Evolutionary conservation across 2,888 invertebrate genomes (phyloP).

Genomic region (Lepeophtheirus nordmannii): DNA sequence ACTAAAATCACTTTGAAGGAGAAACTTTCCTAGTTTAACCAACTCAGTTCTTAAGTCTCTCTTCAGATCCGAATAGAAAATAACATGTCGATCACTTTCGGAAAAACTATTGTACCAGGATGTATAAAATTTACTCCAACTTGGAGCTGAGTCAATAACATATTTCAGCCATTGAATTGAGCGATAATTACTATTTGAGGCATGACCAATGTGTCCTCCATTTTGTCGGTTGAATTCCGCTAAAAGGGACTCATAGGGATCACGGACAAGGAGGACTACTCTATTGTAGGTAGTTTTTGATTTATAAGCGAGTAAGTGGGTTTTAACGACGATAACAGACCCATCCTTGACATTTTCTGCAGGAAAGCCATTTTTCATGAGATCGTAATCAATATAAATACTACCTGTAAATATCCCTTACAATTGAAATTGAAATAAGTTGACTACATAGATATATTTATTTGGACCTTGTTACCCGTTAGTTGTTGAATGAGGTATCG

Average conservation of each 20-base stretch:
- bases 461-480: conserved; percentile 29
- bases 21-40: conserved; percentile 39
- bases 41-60: conserved; percentile 41
- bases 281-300: conserved; percentile 41
- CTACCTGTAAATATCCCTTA: conserved; percentile 55
- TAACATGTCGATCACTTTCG: conserved; percentile 47
- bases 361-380: conserved; percentile 60
- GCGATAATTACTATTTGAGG: conserved; percentile 49
- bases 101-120: conserved; percentile 54
- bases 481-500: conserved; percentile 56
- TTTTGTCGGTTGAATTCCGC: conserved; percentile 65
- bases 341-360: conserved; percentile 59
- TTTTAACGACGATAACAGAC: conserved; percentile 60
- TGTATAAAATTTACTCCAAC: conserved; percentile 53
- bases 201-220: conserved; percentile 63
- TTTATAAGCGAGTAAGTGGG: conserved; percentile 52
- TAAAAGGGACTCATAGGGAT: conserved; percentile 54
- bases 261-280: conserved; percentile 52
- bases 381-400: conserved; percentile 62
- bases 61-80: conserved; percentile 54
- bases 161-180: conserved; percentile 56
- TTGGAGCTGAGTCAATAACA: conserved; percentile 47
- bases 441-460: conserved; percentile 33
- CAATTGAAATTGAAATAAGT: too few relatives aligned
- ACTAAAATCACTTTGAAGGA: conserved; percentile 29